A percentile compares a stretch with the other conserved stretches of the same genome.
These are phyloP conservation scores for Creontiades dilutus DNA, from an alignment of 2,888 invertebrate genomes.

Conservation along the genomic window DNA sequence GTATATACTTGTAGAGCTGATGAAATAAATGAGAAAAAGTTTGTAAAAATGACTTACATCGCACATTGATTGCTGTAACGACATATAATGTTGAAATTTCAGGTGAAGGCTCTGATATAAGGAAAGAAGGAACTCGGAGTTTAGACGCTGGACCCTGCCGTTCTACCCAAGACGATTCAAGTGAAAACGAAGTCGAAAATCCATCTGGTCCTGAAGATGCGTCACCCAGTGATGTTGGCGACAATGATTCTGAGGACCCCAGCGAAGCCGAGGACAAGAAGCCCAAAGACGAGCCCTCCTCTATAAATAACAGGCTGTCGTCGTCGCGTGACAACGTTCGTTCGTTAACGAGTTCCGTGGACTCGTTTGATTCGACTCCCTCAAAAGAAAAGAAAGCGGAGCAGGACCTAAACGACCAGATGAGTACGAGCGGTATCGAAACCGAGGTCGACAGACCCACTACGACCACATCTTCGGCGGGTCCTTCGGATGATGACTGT, in stretches of 20 bases:
- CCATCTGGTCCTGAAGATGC: slow-evolving; percentile 15
- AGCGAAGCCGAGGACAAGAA: neutral
- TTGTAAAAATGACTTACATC: no score
- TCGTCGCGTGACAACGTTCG: slow-evolving; percentile 45
- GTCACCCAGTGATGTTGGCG: slow-evolving; percentile 27
- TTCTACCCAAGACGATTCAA: neutral
- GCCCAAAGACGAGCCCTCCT: neutral
- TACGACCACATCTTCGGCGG: neutral
- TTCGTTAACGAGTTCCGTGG: slow-evolving; percentile 44
- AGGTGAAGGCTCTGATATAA: neutral
- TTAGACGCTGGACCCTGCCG: neutral
- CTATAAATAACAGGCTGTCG: slow-evolving; percentile 1
- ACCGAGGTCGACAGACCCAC: slow-evolving; percentile 18
- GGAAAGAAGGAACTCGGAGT: neutral
- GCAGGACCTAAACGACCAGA: slow-evolving; percentile 10
- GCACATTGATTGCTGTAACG: no score
- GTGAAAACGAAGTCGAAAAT: slow-evolving; percentile 31
- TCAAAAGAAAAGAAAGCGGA: neutral
- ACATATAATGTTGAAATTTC: neutral
- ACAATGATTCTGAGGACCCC: slow-evolving; percentile 31
- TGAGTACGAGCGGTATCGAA: slow-evolving; percentile 50
- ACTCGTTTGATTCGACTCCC: slow-evolving; percentile 44
- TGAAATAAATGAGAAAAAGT: no score
- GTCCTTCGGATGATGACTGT: neutral
- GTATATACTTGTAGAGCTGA: no score